Evolutionary conservation across 2,888 invertebrate species (phyloP).

Genomic region (Heliothis peltigera): DNA sequence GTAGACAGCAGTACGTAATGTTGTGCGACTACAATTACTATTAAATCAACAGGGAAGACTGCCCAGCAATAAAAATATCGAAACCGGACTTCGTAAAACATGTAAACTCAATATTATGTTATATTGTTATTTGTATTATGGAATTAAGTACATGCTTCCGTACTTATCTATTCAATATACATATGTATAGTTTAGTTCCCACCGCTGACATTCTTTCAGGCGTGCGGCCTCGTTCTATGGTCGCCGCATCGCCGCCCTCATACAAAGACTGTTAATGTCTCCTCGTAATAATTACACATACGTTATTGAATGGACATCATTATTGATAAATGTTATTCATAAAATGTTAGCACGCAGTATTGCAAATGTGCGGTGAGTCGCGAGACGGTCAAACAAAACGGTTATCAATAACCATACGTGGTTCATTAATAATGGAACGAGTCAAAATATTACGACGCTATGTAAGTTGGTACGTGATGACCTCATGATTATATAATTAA

Average conservation of each 20-base stretch:
- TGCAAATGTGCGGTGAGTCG: slow-evolving; percentile 4
- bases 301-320: slow-evolving; percentile 39
- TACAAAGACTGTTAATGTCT: slow-evolving; percentile 32
- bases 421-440: not conserved
- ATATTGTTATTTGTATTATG: not conserved
- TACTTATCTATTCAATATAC: slow-evolving; percentile 1
- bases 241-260: slow-evolving; percentile 19
- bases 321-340: slow-evolving; percentile 44
- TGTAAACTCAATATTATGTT: not conserved
- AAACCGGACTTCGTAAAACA: too few species aligned
- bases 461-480: not conserved
- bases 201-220: slow-evolving; percentile 23
- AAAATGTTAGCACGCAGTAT: slow-evolving; percentile 9
- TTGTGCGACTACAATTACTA: too few species aligned
- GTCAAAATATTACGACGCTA: not conserved
- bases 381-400: not conserved
- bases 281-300: slow-evolving; percentile 36
- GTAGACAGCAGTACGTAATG: too few species aligned
- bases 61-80: not conserved
- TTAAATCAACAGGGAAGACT: too few species aligned
- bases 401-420: not conserved
- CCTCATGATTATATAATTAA: not conserved
- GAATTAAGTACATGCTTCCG: not conserved
- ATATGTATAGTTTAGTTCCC: slow-evolving; percentile 13
- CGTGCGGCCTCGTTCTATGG: slow-evolving; percentile 35